These are phyloP conservation scores for Drosophila tsacasi DNA, from an alignment of 1,140 invertebrate species.

Conservation along the genomic window DNA sequence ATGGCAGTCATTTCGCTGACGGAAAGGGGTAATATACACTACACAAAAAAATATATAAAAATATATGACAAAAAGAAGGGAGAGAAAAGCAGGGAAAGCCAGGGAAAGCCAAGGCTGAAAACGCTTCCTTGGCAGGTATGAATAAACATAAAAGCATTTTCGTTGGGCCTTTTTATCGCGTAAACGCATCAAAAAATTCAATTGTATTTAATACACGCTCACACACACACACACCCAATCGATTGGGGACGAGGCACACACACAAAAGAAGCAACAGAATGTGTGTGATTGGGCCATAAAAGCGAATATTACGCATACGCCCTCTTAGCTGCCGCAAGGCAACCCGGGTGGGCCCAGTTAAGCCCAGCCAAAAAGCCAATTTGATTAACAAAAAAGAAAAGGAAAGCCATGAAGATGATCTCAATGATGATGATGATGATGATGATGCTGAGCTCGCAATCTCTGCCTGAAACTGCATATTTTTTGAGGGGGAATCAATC, in stretches of 20 bases:
- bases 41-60: constrained; percentile 1
- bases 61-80: not conserved
- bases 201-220: constrained; percentile 67
- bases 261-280: constrained; percentile 61
- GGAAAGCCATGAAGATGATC: constrained; percentile 8
- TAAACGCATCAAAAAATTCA: constrained; percentile 73
- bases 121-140: constrained; percentile 55
- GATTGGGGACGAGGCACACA: constrained; percentile 35
- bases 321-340: constrained; percentile 24
- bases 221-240: constrained; percentile 28
- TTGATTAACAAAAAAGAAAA: constrained; percentile 59
- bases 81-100: not conserved
- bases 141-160: constrained; percentile 76
- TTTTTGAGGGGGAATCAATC: not conserved
- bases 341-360: constrained; percentile 8
- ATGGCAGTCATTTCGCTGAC: constrained; percentile 23
- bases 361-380: constrained; percentile 48
- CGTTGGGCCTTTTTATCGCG: constrained; percentile 59
- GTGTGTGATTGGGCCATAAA: constrained; percentile 56
- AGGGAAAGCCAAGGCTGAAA: constrained; percentile 2
- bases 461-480: constrained; percentile 10
- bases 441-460: constrained; percentile 1
- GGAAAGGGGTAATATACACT: constrained; percentile 40
- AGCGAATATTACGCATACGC: constrained; percentile 70
- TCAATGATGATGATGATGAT: not conserved